Conservation (phyloP, 1,140 invertebrate species). For the Steinernema khuongi region DNA sequence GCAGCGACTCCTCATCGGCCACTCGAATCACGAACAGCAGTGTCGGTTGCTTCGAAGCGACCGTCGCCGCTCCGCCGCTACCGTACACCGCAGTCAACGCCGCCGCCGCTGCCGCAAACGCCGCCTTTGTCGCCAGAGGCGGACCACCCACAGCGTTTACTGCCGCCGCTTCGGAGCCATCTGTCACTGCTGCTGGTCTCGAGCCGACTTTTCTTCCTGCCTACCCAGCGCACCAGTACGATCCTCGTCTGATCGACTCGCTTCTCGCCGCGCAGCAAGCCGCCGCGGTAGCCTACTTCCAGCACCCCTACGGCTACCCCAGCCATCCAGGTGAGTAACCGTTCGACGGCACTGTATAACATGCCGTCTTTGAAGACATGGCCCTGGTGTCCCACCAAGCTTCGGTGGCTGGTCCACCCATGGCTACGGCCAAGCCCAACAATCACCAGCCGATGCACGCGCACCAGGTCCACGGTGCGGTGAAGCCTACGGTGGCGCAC, state of each 20-base stretch:
- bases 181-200: neutral
- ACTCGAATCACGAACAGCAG: slow-evolving; percentile 15
- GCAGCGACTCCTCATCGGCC: slow-evolving; percentile 8
- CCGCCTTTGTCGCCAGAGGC: neutral
- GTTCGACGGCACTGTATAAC: neutral
- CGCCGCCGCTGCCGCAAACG: neutral
- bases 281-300: neutral
- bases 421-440: slow-evolving; percentile 8
- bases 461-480: neutral
- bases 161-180: neutral
- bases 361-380: neutral
- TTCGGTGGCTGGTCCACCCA: neutral
- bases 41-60: slow-evolving; percentile 14
- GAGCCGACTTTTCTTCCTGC: neutral
- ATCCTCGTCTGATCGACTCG: neutral
- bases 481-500: neutral
- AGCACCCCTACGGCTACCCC: neutral
- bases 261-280: neutral
- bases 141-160: neutral
- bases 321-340: neutral
- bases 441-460: slow-evolving; percentile 3
- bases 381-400: neutral
- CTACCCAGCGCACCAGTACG: neutral
- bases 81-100: neutral
- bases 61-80: neutral